These are phyloP conservation scores for Mythimna vitellina DNA, from an alignment of 2,888 invertebrate species.

Conservation along the genomic window DNA sequence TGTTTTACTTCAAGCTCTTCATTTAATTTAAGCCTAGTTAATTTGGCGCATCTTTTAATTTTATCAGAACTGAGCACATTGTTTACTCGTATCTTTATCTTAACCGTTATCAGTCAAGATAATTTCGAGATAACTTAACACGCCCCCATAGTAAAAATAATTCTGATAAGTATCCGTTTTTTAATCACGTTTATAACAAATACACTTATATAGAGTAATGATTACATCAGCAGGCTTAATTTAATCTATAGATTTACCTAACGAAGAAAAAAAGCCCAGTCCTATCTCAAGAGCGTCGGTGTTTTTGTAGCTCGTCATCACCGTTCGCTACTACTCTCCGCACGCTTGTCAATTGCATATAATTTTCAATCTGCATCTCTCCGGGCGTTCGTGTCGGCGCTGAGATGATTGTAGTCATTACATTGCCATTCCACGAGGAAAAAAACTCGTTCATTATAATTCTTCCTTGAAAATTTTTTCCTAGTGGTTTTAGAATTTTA, in stretches of 20 bases:
- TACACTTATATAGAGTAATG: neutral
- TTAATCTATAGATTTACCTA: constrained; percentile 1
- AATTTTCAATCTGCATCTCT: constrained; percentile 50
- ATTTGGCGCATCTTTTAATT: constrained; percentile 5
- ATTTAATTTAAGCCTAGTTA: neutral
- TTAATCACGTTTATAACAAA: constrained; percentile 10
- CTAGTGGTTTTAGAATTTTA: constrained; percentile 3
- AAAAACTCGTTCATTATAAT: constrained; percentile 31
- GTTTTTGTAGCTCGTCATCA: constrained; percentile 19
- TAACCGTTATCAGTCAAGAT: constrained; percentile 43
- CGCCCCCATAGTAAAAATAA: constrained; percentile 46
- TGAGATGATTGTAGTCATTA: constrained; percentile 54
- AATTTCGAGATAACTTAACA: constrained; percentile 42
- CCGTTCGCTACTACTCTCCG: neutral
- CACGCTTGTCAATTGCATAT: constrained; percentile 46
- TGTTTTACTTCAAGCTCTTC: neutral
- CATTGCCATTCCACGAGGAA: constrained; percentile 22
- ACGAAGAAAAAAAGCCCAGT: constrained; percentile 5
- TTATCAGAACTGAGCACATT: constrained; percentile 21
- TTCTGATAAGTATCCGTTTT: constrained; percentile 10
- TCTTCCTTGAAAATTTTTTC: constrained; percentile 12
- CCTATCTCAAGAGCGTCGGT: constrained; percentile 5
- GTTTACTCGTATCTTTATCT: constrained; percentile 27
- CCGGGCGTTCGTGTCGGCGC: constrained; percentile 35
- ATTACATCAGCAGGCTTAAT: constrained; percentile 12